Evolutionary conservation across 2,113 vertebrate species (phyloP).

Genomic region (Nesoenas mayeri): DNA sequence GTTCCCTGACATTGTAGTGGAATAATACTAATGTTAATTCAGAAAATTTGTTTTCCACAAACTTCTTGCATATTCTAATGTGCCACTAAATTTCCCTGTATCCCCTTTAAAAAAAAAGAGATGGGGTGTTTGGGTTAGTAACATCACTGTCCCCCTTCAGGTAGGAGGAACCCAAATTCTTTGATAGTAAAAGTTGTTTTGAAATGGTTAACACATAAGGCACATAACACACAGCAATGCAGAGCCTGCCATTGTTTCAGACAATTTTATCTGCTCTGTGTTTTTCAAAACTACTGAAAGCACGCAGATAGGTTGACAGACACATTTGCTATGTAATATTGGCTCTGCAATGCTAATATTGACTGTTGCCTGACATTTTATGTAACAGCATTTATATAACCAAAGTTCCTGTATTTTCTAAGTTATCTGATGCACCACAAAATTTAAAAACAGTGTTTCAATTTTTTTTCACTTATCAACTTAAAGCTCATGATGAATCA

Average conservation of each 20-base stretch:
- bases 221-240: accelerated
- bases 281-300: not conserved
- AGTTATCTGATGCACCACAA: not conserved
- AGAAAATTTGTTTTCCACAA: not conserved
- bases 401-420: not conserved
- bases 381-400: constrained; percentile 8
- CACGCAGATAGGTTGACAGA: not conserved
- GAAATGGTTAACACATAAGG: not conserved
- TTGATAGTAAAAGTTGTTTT: accelerated
- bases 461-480: constrained; percentile 48
- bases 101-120: no score
- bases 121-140: accelerated
- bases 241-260: not conserved
- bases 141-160: no score
- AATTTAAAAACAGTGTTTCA: not conserved
- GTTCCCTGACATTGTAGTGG: accelerated
- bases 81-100: not conserved
- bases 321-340: not conserved
- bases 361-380: constrained; percentile 23
- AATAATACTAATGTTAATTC: not conserved
- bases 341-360: constrained; percentile 17
- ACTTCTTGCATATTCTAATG: accelerated
- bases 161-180: not conserved
- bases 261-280: not conserved
- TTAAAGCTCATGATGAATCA: constrained; percentile 4